Conservation (phyloP, 2,113 vertebrate species). For the Pelecanus crispus region DNA sequence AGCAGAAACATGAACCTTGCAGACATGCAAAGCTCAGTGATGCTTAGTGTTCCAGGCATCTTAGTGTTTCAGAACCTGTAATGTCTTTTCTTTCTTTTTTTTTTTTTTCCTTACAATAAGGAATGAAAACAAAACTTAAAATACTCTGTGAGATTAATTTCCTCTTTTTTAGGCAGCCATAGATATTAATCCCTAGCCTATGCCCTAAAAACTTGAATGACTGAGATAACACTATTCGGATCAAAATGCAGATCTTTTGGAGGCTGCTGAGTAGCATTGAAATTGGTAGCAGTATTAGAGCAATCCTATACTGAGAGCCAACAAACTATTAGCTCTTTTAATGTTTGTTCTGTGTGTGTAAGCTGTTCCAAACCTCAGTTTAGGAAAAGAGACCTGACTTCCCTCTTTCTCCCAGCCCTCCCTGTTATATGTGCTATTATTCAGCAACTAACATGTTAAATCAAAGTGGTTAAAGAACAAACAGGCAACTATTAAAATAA, state of each 20-base stretch:
- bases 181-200: background rate
- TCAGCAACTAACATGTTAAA: background rate
- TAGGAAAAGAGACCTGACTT: background rate
- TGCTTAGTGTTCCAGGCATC: background rate
- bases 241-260: background rate
- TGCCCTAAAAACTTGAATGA: background rate
- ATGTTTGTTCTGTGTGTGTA: background rate
- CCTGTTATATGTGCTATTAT: background rate
- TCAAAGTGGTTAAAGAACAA: background rate
- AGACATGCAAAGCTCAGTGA: background rate
- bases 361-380: background rate
- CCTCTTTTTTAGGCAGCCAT: background rate
- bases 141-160: background rate
- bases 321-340: background rate
- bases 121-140: background rate
- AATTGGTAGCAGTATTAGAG: background rate
- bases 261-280: background rate
- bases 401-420: background rate
- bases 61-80: background rate
- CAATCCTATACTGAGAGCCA: background rate
- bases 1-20: background rate
- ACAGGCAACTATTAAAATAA: background rate
- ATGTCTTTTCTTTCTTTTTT: background rate
- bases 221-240: background rate
- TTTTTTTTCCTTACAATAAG: background rate